A percentile compares a stretch with the other conserved stretches of the same genome.
Conservation (phyloP, 2,888 invertebrate species). For the Bellardia bayeri region DNA sequence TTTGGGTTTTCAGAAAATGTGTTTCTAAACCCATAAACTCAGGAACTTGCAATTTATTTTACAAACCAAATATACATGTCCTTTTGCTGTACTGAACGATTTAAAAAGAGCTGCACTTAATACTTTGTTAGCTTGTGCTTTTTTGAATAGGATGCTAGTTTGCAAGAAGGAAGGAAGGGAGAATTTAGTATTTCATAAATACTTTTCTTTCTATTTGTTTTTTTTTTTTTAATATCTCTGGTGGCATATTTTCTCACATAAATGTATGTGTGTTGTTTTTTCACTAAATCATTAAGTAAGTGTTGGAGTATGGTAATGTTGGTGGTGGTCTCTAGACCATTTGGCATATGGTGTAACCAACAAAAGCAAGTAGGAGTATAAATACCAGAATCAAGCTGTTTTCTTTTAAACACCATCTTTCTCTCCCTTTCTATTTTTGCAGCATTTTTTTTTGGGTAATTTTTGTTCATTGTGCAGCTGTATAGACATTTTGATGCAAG, state of each 20-base stretch:
- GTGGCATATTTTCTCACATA: conserved; percentile 63
- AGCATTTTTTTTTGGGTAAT: conserved; percentile 15
- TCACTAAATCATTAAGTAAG: conserved; percentile 52
- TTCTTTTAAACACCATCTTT: conserved; percentile 25
- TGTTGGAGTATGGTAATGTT: conserved; percentile 29
- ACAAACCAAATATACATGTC: neutral
- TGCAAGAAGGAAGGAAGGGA: conserved; percentile 39
- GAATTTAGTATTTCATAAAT: conserved; percentile 69
- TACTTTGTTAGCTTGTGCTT: conserved; percentile 46
- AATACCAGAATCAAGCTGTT: conserved; percentile 3
- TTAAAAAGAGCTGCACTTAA: conserved; percentile 44
- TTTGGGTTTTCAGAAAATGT: too few species aligned
- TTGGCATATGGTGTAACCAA: conserved; percentile 31
- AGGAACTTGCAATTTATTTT: neutral
- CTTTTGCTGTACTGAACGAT: neutral
- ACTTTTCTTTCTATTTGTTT: conserved; percentile 39
- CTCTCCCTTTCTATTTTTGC: neutral
- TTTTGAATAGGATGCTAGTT: conserved; percentile 19
- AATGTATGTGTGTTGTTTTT: neutral
- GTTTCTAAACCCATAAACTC: too few species aligned
- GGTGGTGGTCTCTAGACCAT: conserved; percentile 15
- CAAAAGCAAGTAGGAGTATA: neutral
- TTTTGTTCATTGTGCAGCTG: conserved; percentile 36
- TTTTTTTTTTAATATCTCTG: conserved; percentile 40
- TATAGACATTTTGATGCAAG: conserved; percentile 74